phyloP scores from a whole-genome alignment of 2,113 vertebrate genomes.

The Bothrops jararaca region DNA sequence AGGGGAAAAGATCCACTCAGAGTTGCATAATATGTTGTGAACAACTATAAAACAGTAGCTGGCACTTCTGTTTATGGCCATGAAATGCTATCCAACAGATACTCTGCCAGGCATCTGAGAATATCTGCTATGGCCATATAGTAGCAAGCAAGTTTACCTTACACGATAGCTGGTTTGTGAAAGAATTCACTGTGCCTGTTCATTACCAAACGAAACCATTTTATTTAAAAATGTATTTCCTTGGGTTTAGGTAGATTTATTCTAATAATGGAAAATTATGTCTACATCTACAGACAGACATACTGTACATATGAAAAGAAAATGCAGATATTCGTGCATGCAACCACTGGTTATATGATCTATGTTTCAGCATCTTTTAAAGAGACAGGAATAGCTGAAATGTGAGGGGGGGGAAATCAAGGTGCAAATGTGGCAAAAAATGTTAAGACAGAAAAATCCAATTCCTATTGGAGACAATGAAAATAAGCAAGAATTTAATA shows the following conservation, averaged over 20 bases:
- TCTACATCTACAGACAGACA: not conserved
- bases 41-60: not conserved
- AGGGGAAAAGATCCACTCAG: not conserved
- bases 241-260: not conserved
- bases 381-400: conserved; percentile 15
- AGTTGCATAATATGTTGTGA: not conserved
- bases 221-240: not conserved
- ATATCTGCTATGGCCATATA: not conserved
- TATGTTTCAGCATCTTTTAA: not conserved
- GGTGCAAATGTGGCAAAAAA: conserved; percentile 14
- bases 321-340: not conserved
- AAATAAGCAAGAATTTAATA: conserved; percentile 38
- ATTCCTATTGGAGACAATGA: not conserved
- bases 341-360: not conserved
- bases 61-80: not conserved
- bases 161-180: not conserved
- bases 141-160: not conserved
- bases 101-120: not conserved
- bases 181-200: not conserved
- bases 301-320: not conserved
- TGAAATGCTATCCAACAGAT: not conserved
- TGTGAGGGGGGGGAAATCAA: not conserved
- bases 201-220: not conserved
- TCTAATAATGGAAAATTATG: not conserved
- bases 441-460: not conserved